A percentile compares a stretch with the other conserved stretches of the same genome.
These are phyloP conservation scores for Lepidonotus clava DNA, from an alignment of 2,888 invertebrate genomes.

Conservation along the genomic window DNA sequence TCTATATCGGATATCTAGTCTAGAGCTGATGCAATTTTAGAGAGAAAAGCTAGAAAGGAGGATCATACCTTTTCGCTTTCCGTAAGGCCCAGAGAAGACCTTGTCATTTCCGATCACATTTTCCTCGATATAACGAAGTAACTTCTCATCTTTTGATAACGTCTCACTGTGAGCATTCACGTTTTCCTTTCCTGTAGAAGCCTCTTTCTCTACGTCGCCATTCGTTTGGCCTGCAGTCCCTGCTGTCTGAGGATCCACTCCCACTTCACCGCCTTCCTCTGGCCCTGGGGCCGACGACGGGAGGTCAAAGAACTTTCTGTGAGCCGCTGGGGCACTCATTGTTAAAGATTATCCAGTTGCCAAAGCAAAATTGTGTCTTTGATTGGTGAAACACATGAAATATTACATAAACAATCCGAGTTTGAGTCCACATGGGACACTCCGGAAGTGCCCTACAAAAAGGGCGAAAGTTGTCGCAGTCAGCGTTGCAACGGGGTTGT, in stretches of 20 bases:
- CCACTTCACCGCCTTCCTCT: background rate
- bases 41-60: background rate
- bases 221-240: background rate
- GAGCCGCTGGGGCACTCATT: background rate
- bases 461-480: too few species aligned
- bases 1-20: too few species aligned
- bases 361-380: too few species aligned
- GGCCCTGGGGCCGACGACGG: background rate
- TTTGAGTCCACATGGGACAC: too few species aligned
- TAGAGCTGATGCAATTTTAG: background rate
- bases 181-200: background rate
- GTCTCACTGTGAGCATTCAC: too few species aligned
- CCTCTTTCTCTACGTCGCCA: background rate
- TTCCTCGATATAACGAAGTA: slow-evolving; percentile 86
- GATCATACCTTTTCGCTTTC: slow-evolving; percentile 84
- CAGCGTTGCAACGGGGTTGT: too few species aligned
- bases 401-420: too few species aligned
- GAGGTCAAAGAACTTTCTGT: slow-evolving; percentile 14
- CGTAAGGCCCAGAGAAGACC: slow-evolving; percentile 91
- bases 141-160: background rate
- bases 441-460: too few species aligned
- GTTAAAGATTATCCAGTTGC: background rate
- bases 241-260: background rate
- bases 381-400: too few species aligned
- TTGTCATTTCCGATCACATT: slow-evolving; percentile 90